A percentile compares a stretch with the other conserved stretches of the same genome.
Evolutionary conservation across 2,113 vertebrate species (phyloP).

Genomic region (Herpetotheres cachinnans): DNA sequence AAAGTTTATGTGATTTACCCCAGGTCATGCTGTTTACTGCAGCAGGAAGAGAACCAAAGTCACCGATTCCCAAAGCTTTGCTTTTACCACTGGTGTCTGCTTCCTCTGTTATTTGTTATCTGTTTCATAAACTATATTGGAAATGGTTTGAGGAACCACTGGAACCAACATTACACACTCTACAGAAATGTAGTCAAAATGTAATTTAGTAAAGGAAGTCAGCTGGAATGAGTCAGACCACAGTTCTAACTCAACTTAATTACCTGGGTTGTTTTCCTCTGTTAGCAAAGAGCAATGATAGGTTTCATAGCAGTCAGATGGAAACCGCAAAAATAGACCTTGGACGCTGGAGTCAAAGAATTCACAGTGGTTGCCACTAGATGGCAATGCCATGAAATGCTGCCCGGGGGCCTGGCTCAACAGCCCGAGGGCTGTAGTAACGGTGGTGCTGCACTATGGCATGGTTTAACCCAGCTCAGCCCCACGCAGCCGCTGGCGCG

Average conservation of each 20-base stretch:
- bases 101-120: background rate
- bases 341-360: background rate
- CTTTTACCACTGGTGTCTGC: background rate
- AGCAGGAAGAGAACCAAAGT: background rate
- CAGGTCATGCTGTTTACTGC: background rate
- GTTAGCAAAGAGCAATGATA: background rate
- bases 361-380: background rate
- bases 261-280: conserved; percentile 19
- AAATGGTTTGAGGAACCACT: conserved; percentile 4
- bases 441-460: no score
- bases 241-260: conserved; percentile 39
- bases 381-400: conserved; percentile 4
- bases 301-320: conserved; percentile 14
- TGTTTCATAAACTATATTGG: background rate
- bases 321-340: background rate
- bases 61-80: background rate
- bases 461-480: no score
- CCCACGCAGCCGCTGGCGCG: no score
- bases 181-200: conserved; percentile 40
- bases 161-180: background rate
- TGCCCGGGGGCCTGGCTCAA: background rate
- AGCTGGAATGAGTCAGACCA: conserved; percentile 44
- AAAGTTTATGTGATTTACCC: background rate
- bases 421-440: rapidly evolving
- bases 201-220: conserved; percentile 45